These are phyloP conservation scores for Sinhomidia bicolor DNA, from an alignment of 2,888 invertebrate genomes.

Conservation along the genomic window DNA sequence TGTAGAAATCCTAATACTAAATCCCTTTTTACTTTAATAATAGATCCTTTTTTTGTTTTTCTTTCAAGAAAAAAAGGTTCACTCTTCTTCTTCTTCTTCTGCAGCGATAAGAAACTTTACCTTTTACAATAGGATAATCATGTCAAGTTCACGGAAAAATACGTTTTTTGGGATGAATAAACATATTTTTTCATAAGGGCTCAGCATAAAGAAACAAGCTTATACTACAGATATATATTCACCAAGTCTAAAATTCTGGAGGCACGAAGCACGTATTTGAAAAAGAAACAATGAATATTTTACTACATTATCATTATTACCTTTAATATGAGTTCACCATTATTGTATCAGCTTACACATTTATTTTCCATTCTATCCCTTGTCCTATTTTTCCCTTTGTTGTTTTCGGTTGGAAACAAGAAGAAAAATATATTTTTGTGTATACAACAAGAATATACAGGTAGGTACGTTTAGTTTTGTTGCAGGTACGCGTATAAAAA, in stretches of 20 bases:
- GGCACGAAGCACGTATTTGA: background rate
- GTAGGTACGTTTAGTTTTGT: background rate
- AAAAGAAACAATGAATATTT: background rate
- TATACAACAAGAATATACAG: no score
- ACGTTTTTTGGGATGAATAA: background rate
- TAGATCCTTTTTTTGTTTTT: conserved; percentile 16
- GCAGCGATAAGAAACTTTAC: background rate
- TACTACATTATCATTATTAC: no score
- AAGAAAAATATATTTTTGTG: background rate
- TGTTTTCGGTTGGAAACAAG: background rate
- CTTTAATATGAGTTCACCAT: no score
- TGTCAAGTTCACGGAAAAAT: conserved; percentile 49
- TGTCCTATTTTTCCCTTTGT: conserved; percentile 38
- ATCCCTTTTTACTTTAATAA: background rate
- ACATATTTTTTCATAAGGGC: no score
- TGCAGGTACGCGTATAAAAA: background rate
- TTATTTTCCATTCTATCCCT: conserved; percentile 1
- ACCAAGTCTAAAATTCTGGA: background rate
- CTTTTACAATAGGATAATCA: background rate
- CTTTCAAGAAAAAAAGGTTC: background rate
- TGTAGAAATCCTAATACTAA: background rate
- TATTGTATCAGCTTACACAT: background rate
- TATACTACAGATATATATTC: background rate
- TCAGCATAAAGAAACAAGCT: background rate
- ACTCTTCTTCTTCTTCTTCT: background rate